These are phyloP conservation scores for Dryobotodes eremita DNA, from an alignment of 2,888 invertebrate species.

Conservation along the genomic window DNA sequence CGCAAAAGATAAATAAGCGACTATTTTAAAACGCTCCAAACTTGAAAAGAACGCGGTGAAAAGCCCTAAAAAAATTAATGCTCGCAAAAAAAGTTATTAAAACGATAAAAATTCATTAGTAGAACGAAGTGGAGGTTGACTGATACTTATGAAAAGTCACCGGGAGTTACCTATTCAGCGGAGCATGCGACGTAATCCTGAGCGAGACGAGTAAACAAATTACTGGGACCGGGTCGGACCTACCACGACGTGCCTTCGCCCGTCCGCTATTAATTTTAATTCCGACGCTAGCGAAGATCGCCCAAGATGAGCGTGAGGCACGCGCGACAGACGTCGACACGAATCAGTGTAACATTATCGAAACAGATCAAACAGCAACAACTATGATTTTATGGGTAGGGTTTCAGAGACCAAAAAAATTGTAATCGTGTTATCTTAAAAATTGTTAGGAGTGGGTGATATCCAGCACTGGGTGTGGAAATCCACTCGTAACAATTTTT, in stretches of 20 bases:
- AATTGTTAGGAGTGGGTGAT: background rate
- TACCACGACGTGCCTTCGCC: conserved; percentile 80
- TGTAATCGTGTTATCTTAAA: no score
- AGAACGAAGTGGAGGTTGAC: conserved; percentile 65
- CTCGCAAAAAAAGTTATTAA: conserved; percentile 52
- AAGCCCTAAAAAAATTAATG: conserved; percentile 31
- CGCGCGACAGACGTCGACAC: conserved; percentile 76
- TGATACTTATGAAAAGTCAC: conserved; percentile 80
- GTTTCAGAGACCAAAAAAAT: background rate
- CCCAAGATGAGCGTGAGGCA: conserved; percentile 85
- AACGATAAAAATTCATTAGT: conserved; percentile 67
- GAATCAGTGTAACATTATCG: conserved; percentile 66
- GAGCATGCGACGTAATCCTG: conserved; percentile 89
- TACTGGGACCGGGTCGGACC: conserved; percentile 83
- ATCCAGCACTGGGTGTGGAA: no score
- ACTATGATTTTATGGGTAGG: background rate
- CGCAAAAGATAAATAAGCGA: background rate
- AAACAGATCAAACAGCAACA: conserved; percentile 53
- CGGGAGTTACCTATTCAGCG: conserved; percentile 87
- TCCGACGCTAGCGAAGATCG: conserved; percentile 87
- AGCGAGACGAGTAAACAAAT: conserved; percentile 90
- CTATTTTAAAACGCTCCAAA: conserved; percentile 16
- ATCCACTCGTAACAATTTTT: no score
- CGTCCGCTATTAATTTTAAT: conserved; percentile 90
- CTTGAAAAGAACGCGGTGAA: conserved; percentile 25